phyloP scores from a whole-genome alignment of 2,888 invertebrate species.

The Aproaerema taeniolella region DNA sequence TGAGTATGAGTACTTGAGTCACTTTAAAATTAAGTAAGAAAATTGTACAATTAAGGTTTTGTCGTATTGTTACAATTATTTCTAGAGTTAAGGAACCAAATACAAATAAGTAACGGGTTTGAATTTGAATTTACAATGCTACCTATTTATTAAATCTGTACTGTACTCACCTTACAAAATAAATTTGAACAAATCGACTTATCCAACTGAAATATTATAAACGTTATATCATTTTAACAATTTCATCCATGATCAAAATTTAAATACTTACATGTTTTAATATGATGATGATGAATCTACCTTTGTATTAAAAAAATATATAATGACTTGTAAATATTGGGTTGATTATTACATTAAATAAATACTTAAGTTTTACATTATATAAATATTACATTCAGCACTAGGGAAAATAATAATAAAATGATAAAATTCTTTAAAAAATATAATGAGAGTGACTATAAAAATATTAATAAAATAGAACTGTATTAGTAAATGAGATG shows the following conservation, averaged over 20 bases:
- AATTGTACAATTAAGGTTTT: conserved; percentile 19
- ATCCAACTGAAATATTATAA: conserved; percentile 14
- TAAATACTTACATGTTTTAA: conserved; percentile 2
- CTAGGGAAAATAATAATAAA: conserved; percentile 6
- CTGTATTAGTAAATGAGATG: conserved; percentile 5
- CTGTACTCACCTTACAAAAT: conserved; percentile 25
- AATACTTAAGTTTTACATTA: conserved; percentile 3
- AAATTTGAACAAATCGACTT: conserved; percentile 15
- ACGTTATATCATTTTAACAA: conserved; percentile 25
- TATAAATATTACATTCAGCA: conserved; percentile 1
- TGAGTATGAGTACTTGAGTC: conserved; percentile 50
- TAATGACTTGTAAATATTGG: conserved; percentile 11
- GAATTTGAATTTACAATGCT: too few relatives aligned
- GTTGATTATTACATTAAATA: conserved; percentile 7
- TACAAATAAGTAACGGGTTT: too few relatives aligned
- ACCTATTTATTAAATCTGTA: too few relatives aligned
- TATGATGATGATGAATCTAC: neutral
- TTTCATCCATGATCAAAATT: conserved; percentile 26
- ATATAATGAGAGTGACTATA: conserved; percentile 1
- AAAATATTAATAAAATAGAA: conserved; percentile 8
- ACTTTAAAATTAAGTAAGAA: conserved; percentile 2
- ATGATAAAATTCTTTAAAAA: conserved; percentile 6
- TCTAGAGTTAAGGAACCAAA: neutral
- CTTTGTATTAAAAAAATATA: conserved; percentile 6
- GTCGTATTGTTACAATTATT: neutral